Conservation (phyloP, 1,140 invertebrate species). For the Neoseiulus cucumeris region DNA sequence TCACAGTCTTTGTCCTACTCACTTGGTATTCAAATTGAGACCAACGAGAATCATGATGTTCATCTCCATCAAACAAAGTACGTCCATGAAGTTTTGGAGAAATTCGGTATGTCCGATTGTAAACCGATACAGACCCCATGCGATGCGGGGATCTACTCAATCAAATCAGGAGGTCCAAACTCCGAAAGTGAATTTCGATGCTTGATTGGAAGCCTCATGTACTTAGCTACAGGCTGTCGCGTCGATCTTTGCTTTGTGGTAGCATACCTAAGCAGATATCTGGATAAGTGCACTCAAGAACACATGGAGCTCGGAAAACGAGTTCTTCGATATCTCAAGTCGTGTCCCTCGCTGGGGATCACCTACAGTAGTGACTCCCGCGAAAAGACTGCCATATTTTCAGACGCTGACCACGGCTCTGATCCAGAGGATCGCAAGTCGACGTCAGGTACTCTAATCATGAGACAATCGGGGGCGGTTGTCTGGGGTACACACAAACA, state of each 20-base stretch:
- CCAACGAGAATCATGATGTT: no score
- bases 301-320: slow-evolving; percentile 11
- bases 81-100: no score
- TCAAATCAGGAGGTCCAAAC: not conserved
- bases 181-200: not conserved
- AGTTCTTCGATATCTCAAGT: slow-evolving; percentile 11
- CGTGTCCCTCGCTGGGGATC: not conserved
- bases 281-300: not conserved
- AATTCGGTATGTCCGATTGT: no score
- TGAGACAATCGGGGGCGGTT: not conserved
- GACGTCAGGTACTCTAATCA: not conserved
- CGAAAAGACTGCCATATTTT: slow-evolving; percentile 2
- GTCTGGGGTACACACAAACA: not conserved
- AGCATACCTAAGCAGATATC: not conserved
- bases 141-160: no score
- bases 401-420: slow-evolving; percentile 9
- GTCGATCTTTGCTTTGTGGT: slow-evolving; percentile 5
- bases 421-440: slow-evolving; percentile 9
- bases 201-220: slow-evolving; percentile 10
- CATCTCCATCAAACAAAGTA: no score
- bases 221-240: slow-evolving; percentile 7
- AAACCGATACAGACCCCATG: no score
- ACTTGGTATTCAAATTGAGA: no score
- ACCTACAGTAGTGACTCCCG: not conserved
- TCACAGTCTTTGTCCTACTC: no score